phyloP scores from a whole-genome alignment of 1,140 invertebrate genomes.

The Micrasema minimum region DNA sequence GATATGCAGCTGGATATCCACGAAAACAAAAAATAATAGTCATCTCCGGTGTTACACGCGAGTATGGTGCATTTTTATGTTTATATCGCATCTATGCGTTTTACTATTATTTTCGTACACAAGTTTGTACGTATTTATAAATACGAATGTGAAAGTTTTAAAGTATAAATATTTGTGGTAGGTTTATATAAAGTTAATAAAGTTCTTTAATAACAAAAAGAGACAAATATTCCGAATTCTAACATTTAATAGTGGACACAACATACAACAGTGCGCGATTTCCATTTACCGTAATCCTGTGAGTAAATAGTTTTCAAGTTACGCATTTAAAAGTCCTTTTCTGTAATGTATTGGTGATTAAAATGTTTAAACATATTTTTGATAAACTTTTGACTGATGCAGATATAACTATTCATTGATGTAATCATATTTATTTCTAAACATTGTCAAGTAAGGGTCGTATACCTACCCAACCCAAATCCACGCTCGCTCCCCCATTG shows the following conservation, averaged over 20 bases:
- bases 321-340: not conserved
- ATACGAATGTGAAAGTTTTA: not conserved
- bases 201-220: no score
- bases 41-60: conserved; percentile 26
- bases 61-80: conserved; percentile 40
- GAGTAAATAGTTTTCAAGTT: not conserved
- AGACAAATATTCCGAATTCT: not conserved
- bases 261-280: not conserved
- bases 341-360: not conserved
- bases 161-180: conserved; percentile 4
- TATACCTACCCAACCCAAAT: conserved; percentile 27
- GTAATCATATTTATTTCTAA: conserved; percentile 8
- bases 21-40: conserved; percentile 34
- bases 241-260: conserved; percentile 6
- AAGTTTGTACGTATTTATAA: conserved; percentile 3
- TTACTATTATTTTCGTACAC: conserved; percentile 11
- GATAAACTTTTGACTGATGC: no score
- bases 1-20: conserved; percentile 4
- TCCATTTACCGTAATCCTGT: conserved; percentile 14
- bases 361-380: not conserved
- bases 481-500: conserved; percentile 44
- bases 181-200: conserved; percentile 1
- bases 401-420: conserved; percentile 2
- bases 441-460: conserved; percentile 41
- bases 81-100: conserved; percentile 40